Evolutionary conservation across 2,888 invertebrate genomes (phyloP).

Genomic region (Leptarthrus brevirostris): DNA sequence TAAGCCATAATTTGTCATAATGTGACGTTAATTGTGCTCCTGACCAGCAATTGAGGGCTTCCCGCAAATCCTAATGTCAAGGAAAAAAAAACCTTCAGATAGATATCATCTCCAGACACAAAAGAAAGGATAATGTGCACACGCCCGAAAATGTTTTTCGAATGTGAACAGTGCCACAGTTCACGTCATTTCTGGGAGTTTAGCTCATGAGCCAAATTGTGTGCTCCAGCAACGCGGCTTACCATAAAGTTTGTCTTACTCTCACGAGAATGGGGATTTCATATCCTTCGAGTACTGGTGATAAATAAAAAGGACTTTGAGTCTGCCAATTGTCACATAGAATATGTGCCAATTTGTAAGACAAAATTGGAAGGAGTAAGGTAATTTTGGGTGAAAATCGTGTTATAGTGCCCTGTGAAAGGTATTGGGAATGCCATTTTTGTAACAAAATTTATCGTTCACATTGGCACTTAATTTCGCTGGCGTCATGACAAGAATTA

Average conservation of each 20-base stretch:
- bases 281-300: constrained; percentile 4
- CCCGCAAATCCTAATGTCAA: constrained; percentile 10
- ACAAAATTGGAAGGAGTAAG: constrained; percentile 7
- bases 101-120: constrained; percentile 1
- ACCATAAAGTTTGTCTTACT: constrained; percentile 3
- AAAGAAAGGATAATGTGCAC: constrained; percentile 3
- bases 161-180: not conserved
- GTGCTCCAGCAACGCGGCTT: not conserved
- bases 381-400: not conserved
- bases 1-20: constrained; percentile 29
- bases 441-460: constrained; percentile 21
- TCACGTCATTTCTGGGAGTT: not conserved
- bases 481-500: constrained; percentile 33
- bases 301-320: constrained; percentile 34
- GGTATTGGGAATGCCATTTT: constrained; percentile 2
- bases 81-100: not conserved
- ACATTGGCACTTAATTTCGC: constrained; percentile 29
- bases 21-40: constrained; percentile 34
- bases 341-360: constrained; percentile 36
- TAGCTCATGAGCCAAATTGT: not conserved
- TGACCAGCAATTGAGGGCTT: constrained; percentile 23
- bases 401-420: constrained; percentile 1
- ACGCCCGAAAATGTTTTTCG: constrained; percentile 1
- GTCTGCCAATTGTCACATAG: constrained; percentile 35
- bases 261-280: constrained; percentile 13